Evolutionary conservation across 2,888 invertebrate species (phyloP), one percentile per base, ranked within the genome.

Genomic region (Oscheius sp.): DNA sequence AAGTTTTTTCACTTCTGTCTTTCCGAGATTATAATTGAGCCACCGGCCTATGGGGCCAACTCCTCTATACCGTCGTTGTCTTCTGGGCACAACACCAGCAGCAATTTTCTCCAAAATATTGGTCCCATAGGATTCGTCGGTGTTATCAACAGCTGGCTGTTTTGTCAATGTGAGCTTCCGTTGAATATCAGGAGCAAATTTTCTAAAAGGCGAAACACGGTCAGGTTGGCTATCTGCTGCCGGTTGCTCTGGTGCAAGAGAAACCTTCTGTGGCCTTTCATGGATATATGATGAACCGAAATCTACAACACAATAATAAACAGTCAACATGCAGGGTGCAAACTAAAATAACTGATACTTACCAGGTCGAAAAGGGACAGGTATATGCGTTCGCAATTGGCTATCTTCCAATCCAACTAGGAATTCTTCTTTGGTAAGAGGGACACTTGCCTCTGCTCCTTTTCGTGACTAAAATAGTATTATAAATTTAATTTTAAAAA

Each of bases 261-360:
- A 7, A 18, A 43, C 43, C 18, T 43, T 41, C 16, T 41, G n/a
- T 18, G 61, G 61, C 25, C 18, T 16, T 12, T 12, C 12, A 1
- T 41, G 41, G 18, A 61, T 41, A 43, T 41, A n/a, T 12, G 61
- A 43, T 0, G 61, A 61, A 18, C 61, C 61, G 3, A 61, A n/a
- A 21, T 61, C 61, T 61, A 61, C 61, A 61, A 61, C 61, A 61
- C 45, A 43, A 45, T 43, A 61, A 41, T 35, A n/a, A 43, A 21
- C 13, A 16, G 9, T 35, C 35, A 35, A 35, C 13, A 59, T 18
- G 21, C 25, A 2, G n/a, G 35, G 27, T 58, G 58, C 13, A 27
- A 1, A 61, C 41, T 41, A 41, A 43, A 61, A 25, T 7, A 16
- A 59, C 59, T 16, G 5, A 21, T 41, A n/a, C 21, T 41, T 18